phyloP scores from a whole-genome alignment of 2,797 vertebrate species.

The Gobio occitaniae region DNA sequence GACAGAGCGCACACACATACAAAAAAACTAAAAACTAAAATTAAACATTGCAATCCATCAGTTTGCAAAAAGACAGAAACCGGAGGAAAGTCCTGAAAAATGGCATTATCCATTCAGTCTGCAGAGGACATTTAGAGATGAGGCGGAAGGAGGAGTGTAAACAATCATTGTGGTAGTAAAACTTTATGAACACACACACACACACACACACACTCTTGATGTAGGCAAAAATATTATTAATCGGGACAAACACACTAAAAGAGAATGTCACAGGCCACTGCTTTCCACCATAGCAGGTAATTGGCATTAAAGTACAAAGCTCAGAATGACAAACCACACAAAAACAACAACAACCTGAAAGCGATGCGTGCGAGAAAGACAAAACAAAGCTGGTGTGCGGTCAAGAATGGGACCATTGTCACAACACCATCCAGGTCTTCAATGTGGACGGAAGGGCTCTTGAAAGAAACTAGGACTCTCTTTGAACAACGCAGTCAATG shows the following conservation, averaged over 20 bases:
- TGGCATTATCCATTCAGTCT: constrained; percentile 9
- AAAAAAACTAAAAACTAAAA: not conserved
- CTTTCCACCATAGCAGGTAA: not conserved
- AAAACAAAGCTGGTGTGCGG: constrained; percentile 6
- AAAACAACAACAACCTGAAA: not conserved
- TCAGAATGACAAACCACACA: constrained; percentile 20
- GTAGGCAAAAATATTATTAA: not conserved
- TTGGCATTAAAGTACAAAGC: not conserved
- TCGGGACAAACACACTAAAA: not conserved
- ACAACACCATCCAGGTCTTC: constrained; percentile 1
- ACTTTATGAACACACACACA: constrained; percentile 6
- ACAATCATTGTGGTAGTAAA: constrained; percentile 25
- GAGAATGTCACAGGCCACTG: constrained; percentile 18
- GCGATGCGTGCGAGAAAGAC: not conserved
- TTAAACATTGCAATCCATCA: constrained; percentile 28
- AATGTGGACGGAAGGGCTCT: not conserved
- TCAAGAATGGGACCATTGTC: constrained; percentile 5
- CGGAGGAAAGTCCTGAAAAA: constrained; percentile 42
- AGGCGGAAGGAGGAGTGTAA: constrained; percentile 38
- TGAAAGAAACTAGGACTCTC: not conserved
- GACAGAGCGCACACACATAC: not conserved
- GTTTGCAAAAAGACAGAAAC: constrained; percentile 39
- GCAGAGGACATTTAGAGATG: constrained; percentile 19
- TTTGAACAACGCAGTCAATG: not conserved
- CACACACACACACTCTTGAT: not conserved